Percentiles rank a stretch among this genome's conserved stretches.
phyloP scores from a whole-genome alignment of 2,113 vertebrate species.

The Nycticryphes semicollaris region DNA sequence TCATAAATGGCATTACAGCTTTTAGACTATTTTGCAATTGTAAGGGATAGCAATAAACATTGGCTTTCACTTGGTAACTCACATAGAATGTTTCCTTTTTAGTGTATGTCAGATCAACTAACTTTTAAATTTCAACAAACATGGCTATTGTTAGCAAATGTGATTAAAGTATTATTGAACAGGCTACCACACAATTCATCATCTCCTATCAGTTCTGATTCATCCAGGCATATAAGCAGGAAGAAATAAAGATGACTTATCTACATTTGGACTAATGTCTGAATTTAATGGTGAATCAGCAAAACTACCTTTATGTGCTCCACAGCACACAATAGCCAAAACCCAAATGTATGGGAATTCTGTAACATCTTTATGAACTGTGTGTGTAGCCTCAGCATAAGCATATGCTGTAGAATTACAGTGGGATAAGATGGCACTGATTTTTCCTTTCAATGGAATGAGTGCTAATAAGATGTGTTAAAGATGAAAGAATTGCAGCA shows the following conservation, averaged over 20 bases:
- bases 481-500: background rate
- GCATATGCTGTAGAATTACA: background rate
- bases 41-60: slow-evolving; percentile 39
- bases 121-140: slow-evolving; percentile 57
- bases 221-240: background rate
- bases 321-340: background rate
- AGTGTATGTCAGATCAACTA: slow-evolving; percentile 30
- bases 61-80: slow-evolving; percentile 32
- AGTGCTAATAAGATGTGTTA: background rate
- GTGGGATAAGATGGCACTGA: background rate
- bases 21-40: slow-evolving; percentile 21
- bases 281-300: background rate
- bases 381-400: background rate
- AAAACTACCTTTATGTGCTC: background rate
- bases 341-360: background rate
- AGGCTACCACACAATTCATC: background rate
- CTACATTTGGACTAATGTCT: background rate
- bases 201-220: slow-evolving; percentile 10
- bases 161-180: slow-evolving; percentile 47
- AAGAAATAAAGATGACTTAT: slow-evolving; percentile 28
- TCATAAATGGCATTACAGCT: slow-evolving; percentile 49
- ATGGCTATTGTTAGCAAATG: slow-evolving; percentile 1
- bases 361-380: background rate
- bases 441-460: background rate
- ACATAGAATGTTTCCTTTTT: slow-evolving; percentile 6